These are phyloP conservation scores for Athalia rosae DNA, from an alignment of 2,888 invertebrate species.

Conservation along the genomic window DNA sequence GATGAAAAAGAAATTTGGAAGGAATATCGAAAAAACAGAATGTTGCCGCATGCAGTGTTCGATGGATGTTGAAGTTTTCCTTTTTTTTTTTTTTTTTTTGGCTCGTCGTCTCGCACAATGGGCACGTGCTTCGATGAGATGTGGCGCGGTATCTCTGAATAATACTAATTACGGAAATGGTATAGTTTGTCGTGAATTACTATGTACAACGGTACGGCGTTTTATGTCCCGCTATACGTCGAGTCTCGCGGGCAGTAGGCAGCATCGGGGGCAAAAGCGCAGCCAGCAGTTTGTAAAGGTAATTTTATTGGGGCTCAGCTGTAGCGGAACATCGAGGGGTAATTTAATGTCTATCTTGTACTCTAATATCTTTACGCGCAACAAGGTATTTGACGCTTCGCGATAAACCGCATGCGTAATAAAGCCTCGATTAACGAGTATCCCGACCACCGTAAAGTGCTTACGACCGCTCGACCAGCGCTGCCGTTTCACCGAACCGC, in stretches of 20 bases:
- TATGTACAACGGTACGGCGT: slow-evolving; percentile 32
- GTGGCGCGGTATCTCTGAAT: slow-evolving; percentile 51
- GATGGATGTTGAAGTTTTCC: neutral
- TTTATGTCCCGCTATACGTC: slow-evolving; percentile 6
- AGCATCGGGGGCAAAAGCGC: neutral
- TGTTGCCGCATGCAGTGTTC: neutral
- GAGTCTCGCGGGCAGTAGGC: neutral
- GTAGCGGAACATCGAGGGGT: slow-evolving; percentile 44
- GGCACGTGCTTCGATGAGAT: slow-evolving; percentile 49
- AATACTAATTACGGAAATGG: slow-evolving; percentile 53
- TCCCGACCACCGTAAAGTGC: neutral
- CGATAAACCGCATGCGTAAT: slow-evolving; percentile 49
- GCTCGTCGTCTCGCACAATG: too few relatives aligned
- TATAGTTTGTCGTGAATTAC: slow-evolving; percentile 51
- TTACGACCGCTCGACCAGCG: slow-evolving; percentile 4
- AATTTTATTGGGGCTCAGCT: slow-evolving; percentile 36
- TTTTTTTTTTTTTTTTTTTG: too few relatives aligned
- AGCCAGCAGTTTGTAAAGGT: slow-evolving; percentile 20
- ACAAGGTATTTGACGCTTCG: slow-evolving; percentile 51
- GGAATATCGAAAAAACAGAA: too few relatives aligned
- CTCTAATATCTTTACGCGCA: slow-evolving; percentile 48
- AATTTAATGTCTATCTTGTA: slow-evolving; percentile 52
- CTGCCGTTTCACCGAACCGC: neutral
- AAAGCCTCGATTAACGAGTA: slow-evolving; percentile 43
- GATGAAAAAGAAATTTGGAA: too few relatives aligned